phyloP scores from a whole-genome alignment of 1,140 invertebrate species.

The Neelides sp. region DNA sequence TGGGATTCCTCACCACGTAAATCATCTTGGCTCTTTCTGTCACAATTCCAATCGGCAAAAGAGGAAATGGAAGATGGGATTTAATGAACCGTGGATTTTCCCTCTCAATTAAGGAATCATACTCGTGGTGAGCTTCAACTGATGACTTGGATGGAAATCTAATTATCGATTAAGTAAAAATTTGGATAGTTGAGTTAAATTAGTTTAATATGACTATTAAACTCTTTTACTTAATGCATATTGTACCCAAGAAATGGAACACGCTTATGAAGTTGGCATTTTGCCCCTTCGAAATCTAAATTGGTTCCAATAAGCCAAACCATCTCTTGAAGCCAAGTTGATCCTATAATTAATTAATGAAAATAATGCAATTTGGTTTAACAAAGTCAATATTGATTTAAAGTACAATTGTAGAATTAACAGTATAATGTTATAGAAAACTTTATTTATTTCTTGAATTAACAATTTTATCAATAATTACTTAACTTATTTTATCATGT shows the following conservation, averaged over 20 bases:
- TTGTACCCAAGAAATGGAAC: conserved; percentile 39
- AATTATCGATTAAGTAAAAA: conserved; percentile 1
- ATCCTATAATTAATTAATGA: too few species aligned
- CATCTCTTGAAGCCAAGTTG: conserved; percentile 50
- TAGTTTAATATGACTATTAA: too few species aligned
- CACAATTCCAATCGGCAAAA: conserved; percentile 36
- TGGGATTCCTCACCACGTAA: conserved; percentile 37
- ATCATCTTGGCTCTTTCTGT: conserved; percentile 34
- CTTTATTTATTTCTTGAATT: not conserved
- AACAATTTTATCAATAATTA: not conserved
- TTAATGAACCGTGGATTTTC: conserved; percentile 66
- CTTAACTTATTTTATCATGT: too few species aligned
- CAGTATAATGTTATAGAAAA: not conserved
- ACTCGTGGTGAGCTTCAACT: conserved; percentile 22
- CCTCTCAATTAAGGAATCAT: conserved; percentile 21
- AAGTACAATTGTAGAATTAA: not conserved
- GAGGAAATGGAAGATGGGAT: conserved; percentile 61
- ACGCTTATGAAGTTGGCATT: conserved; percentile 32
- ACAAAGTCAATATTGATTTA: too few species aligned
- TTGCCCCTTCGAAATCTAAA: conserved; percentile 41
- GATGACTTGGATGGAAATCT: conserved; percentile 15
- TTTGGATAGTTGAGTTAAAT: not conserved
- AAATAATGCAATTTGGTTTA: too few species aligned
- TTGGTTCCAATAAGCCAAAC: conserved; percentile 43
- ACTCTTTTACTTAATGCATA: not conserved